Percentiles rank a stretch among this genome's conserved stretches.
phyloP scores from a whole-genome alignment of 2,113 vertebrate genomes.

The Tragelaphus strepsiceros region DNA sequence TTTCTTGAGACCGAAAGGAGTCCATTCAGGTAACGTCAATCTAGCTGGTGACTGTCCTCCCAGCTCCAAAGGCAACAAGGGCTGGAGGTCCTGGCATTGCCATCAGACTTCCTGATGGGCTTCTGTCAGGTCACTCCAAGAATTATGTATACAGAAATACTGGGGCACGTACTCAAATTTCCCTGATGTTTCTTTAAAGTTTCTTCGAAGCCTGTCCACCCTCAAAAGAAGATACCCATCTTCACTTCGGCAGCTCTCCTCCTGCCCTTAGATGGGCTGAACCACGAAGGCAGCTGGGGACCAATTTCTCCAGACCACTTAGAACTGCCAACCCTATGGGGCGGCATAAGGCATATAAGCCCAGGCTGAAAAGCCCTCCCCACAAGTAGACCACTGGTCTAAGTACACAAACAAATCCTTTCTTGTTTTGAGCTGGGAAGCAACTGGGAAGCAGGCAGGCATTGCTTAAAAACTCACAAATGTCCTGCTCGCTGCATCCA shows the following conservation, averaged over 20 bases:
- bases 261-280: not conserved
- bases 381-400: not conserved
- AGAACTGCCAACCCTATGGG: not conserved
- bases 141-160: not conserved
- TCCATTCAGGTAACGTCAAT: not conserved
- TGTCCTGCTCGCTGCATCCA: conserved; percentile 56
- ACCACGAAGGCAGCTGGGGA: not conserved
- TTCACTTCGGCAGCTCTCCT: not conserved
- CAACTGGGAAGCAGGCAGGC: conserved; percentile 69
- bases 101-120: not conserved
- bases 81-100: not conserved
- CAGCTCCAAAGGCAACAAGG: not conserved
- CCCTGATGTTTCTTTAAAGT: not conserved
- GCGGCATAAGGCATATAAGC: not conserved
- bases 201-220: not conserved
- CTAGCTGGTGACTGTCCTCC: not conserved
- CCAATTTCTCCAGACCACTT: not conserved
- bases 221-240: not conserved
- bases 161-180: not conserved
- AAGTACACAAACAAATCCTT: conserved; percentile 64
- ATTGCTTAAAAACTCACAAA: conserved; percentile 64
- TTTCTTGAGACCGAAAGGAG: not conserved
- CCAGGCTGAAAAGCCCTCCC: not conserved
- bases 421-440: conserved; percentile 59
- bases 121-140: conserved; percentile 23